Evolutionary conservation across 37 sponge, comb jelly and placozoan species (phyloP).

Genomic region (Agelas oroides): DNA sequence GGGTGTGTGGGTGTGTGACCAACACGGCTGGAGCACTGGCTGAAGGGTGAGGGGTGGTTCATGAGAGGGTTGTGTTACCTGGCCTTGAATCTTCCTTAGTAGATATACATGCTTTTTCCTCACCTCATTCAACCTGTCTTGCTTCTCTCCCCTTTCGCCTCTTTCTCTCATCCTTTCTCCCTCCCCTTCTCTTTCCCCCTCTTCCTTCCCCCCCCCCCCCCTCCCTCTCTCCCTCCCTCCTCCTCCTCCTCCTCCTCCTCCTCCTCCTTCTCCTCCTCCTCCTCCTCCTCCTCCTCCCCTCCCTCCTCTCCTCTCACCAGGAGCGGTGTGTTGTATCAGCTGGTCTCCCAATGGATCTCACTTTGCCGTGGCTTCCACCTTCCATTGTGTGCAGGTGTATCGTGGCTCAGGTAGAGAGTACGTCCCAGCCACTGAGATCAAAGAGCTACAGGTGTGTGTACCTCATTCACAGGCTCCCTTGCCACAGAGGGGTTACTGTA

Average conservation of each 20-base stretch:
- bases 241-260: neutral
- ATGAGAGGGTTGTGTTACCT: too few relatives aligned
- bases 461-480: too few relatives aligned
- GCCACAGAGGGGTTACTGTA: too few relatives aligned
- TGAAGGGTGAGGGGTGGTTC: constrained; percentile 21
- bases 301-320: constrained; percentile 8
- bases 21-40: constrained; percentile 6
- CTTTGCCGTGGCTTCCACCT: constrained; percentile 26
- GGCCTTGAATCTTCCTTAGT: too few relatives aligned
- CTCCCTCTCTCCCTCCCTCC: neutral
- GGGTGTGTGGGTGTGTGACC: too few relatives aligned
- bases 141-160: too few relatives aligned
- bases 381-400: constrained; percentile 24
- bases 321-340: constrained; percentile 21
- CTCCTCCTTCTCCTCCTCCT: neutral
- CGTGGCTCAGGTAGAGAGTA: neutral
- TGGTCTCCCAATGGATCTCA: constrained; percentile 31
- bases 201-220: neutral
- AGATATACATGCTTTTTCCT: too few relatives aligned
- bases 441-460: constrained; percentile 15
- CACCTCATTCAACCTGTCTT: too few relatives aligned
- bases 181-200: neutral
- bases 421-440: constrained; percentile 23
- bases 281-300: neutral
- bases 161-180: too few relatives aligned